phyloP scores from a whole-genome alignment of 2,888 invertebrate genomes.

The Drosophila antonietae region DNA sequence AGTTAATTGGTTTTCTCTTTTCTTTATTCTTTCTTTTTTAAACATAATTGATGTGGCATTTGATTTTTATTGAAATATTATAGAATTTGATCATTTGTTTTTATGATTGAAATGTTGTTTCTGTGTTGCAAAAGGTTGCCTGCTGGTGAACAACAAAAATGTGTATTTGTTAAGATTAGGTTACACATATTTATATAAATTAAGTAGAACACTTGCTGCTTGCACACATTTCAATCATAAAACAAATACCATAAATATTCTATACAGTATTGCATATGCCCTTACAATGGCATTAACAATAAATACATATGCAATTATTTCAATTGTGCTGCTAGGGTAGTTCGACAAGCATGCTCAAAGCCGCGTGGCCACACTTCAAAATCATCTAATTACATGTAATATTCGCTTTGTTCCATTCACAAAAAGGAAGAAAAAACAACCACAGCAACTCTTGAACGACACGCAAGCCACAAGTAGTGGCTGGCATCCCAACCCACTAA shows the following conservation, averaged over 20 bases:
- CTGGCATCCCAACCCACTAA: not conserved
- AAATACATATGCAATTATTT: constrained; percentile 48
- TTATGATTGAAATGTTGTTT: constrained; percentile 86
- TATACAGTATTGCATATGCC: constrained; percentile 46
- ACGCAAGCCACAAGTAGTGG: constrained; percentile 52
- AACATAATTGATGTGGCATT: constrained; percentile 1
- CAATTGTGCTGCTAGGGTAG: constrained; percentile 48
- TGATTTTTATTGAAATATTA: constrained; percentile 28
- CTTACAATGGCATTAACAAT: constrained; percentile 12
- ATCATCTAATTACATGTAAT: constrained; percentile 66
- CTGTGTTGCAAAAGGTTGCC: constrained; percentile 85
- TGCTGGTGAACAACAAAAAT: constrained; percentile 76
- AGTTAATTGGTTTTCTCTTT: constrained; percentile 25
- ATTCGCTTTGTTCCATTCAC: constrained; percentile 47
- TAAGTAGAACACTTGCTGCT: constrained; percentile 23
- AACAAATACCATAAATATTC: constrained; percentile 72
- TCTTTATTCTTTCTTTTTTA: constrained; percentile 5
- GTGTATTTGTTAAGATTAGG: constrained; percentile 64
- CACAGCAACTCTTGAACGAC: constrained; percentile 54
- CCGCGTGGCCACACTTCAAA: constrained; percentile 64
- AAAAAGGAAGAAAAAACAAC: not conserved
- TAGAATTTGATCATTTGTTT: constrained; percentile 54
- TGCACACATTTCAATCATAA: constrained; percentile 85
- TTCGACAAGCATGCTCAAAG: constrained; percentile 42
- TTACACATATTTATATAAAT: constrained; percentile 42